Base-by-base conservation (phyloP, 2,888 invertebrate species). In the Gymnocheta viridis region DNA sequence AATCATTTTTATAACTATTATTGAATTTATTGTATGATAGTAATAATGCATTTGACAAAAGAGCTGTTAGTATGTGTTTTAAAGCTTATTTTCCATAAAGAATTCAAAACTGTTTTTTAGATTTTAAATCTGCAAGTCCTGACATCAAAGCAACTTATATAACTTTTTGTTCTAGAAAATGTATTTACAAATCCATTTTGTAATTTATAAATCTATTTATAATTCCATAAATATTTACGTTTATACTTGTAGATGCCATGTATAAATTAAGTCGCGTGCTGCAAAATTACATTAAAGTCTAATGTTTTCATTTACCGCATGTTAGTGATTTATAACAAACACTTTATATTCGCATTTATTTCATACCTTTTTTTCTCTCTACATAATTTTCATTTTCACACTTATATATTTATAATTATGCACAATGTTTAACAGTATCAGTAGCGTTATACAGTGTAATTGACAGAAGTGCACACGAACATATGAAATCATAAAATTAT, bases 281-380 rank as follows among this genome's bases (percentile, higher is more conserved):
- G 22, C 14, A 60, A 60, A 35, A 41, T 60, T 60, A 60, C 22
- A 38, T 22, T 38, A 22, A 38, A 12, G 35, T 58, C 22, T 32
- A 9, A 27, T 44, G 24, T 12, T 27, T 27, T 24, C 41, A 44
- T 44, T 41, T n/a, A 62, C 60, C 38, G 24, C 60, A 62, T 41
- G 38, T 62, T n/a, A 38, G 60, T 60, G 9, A 60, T 60, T 62
- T 44, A 62, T 44, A 41, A 62, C 17, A 62, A n/a, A 41, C 24
- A 62, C 27, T 27, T 41, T 44, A 5, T 62, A 12, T 27, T 41
- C 14, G 17, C 17, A 62, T 17, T 22, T 27, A 14, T 44, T 62
- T 41, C 7, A 41, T 44, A 9, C 24, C n/a, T 27, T 38, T 14
- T 38, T 41, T 41, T 41, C 17, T 17, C 10, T n/a, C n/a, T n/a